Base-by-base conservation (phyloP, 2,888 invertebrate genomes). In the Tachina grossa region DNA sequence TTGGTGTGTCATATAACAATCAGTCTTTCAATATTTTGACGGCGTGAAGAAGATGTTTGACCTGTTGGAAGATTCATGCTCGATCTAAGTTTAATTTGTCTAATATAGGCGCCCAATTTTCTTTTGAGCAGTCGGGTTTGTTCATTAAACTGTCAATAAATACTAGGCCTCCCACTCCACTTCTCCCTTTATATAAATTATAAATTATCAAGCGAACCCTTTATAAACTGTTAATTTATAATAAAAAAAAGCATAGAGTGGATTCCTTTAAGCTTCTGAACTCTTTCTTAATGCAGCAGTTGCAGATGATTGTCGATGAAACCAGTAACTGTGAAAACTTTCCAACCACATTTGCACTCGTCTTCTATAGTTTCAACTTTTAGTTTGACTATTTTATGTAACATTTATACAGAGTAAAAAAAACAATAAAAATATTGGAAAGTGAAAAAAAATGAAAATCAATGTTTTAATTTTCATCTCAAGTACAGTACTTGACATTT, bases 401-500 rank as follows among this genome's bases (percentile, higher is more conserved):
- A 31, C 5, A 31, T 31, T 6, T 72, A 69, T 49, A 6, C n/a
- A 49, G 49, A 31, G n/a, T 49, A 10, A 9, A 16, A 53, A 53
- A 53, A 2, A 53, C 9, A 9, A 10, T 53, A 53, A 53, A 53
- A 9, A 9, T 16, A 9, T 19, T 53, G 19, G 16, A 53, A 19
- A 10, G n/a, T 43, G 9, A 16, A 66, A 68, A 8, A 19, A 45
- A 53, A 41, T 13, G 19, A 19, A 53, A 69, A 53, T 53, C 47
- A 71, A 71, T 65, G 55, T 76, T 76, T 65, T 8, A 49, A 39
- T 59, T 68, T 65, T 77, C 45, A n/a, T n/a, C n/a, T n/a, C n/a
- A n/a, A n/a, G n/a, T n/a, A n/a, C n/a, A 9, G 49, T 57, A 22
- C 51, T 66, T 76, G 82, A 63, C 51, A 83, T 82, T 82, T 65